Evolutionary conservation across 2,113 vertebrate genomes (phyloP), one percentile per base, ranked within the genome.

Genomic region (Lamprologus ornatipinnis): DNA sequence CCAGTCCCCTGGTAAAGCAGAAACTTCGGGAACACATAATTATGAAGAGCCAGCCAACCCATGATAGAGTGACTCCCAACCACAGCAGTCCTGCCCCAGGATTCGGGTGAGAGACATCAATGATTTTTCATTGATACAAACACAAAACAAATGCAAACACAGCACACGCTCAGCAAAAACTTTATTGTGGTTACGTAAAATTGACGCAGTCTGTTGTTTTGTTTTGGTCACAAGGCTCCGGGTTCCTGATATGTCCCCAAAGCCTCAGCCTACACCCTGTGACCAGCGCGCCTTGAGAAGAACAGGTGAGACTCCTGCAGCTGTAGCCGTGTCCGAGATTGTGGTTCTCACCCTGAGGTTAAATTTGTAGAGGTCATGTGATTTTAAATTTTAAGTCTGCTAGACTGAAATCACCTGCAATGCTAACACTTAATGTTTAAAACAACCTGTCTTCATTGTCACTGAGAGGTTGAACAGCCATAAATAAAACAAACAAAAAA

Each of bases 1-100:
- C 98, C 93, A 99, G 98, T 96, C 97, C 97, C 1, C 96, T 97
- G 80, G 98, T 99, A 26, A 98, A 96, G 93, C 97, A 98, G 96
- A 98, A 98, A 85, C 94, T 99, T 88, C 97, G 95, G 37, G 90
- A 97, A 0, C 97, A 98, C 88, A 97, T 99, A 85, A 99, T 99
- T 5, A 96, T 95, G 90, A 97, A 97, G 87, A 97, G 97, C 84
- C 97, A 99, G 93, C 97, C 97, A 6, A 96, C 96, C 17, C 95
- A 97, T 82, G 97, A 98, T 88, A 97, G 97, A 86, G 95, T 95
- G 42, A 96, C 94, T 88, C 94, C 89, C 6, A 96, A 87, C 82
- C 94, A 94, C 87, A 89, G 63, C 45, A 93, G 91, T 65, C 68
- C 87, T 2, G 5, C 94, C 4, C 57, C 95, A 79, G 96, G 96